phyloP scores from a whole-genome alignment of 1,140 invertebrate genomes.

The Trachymyrmex cornetzi region DNA sequence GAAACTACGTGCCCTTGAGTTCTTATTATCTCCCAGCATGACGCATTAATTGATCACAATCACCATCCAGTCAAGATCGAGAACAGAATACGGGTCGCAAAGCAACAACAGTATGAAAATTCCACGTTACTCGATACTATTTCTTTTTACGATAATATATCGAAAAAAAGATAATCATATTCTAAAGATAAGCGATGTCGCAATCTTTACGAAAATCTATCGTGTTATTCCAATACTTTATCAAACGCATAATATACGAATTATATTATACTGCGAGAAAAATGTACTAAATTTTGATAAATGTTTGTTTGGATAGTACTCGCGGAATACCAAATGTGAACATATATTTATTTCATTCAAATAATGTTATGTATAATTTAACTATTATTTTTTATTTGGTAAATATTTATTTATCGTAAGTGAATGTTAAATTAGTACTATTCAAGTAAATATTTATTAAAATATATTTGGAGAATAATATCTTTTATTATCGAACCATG shows the following conservation, averaged over 20 bases:
- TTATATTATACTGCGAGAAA: neutral
- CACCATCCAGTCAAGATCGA: conserved; percentile 25
- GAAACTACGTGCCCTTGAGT: conserved; percentile 38
- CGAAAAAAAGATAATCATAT: neutral
- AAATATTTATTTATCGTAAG: too few relatives aligned
- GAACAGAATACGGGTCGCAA: neutral
- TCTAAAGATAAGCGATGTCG: neutral
- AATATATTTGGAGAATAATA: too few relatives aligned
- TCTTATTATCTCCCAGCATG: conserved; percentile 33
- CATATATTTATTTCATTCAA: too few relatives aligned
- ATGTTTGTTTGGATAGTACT: too few relatives aligned
- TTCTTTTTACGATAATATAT: neutral
- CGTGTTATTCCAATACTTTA: neutral
- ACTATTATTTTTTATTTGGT: too few relatives aligned
- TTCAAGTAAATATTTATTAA: too few relatives aligned
- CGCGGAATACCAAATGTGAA: too few relatives aligned
- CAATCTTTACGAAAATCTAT: neutral
- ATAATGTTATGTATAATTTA: too few relatives aligned
- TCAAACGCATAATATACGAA: neutral
- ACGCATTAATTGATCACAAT: conserved; percentile 55
- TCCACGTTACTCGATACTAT: neutral
- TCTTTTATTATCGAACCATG: too few relatives aligned
- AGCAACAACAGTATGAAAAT: neutral
- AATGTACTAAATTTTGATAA: too few relatives aligned
- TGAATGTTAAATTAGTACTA: too few relatives aligned